These are phyloP conservation scores for Norana najaformis DNA, from an alignment of 2,888 invertebrate species.

Conservation along the genomic window DNA sequence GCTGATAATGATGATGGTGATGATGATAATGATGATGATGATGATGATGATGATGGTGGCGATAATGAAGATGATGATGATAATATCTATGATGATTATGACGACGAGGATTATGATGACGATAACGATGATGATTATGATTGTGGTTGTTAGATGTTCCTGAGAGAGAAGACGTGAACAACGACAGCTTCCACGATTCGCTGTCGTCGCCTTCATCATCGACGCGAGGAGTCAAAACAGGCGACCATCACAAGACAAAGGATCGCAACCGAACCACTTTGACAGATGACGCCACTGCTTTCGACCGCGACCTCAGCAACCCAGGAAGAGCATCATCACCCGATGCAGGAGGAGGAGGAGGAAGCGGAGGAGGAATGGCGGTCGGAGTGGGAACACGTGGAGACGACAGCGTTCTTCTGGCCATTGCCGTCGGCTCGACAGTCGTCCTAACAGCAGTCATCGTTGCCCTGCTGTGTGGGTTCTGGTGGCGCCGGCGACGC, in stretches of 20 bases:
- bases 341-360: background rate
- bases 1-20: background rate
- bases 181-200: background rate
- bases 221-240: background rate
- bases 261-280: background rate
- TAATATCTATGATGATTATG: background rate
- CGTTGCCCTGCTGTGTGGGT: background rate
- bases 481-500: constrained; percentile 16
- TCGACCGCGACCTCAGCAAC: constrained; percentile 3
- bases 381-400: background rate
- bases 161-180: background rate
- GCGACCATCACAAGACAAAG: background rate
- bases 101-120: background rate
- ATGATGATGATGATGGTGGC: background rate
- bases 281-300: background rate
- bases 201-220: background rate
- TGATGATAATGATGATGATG: background rate
- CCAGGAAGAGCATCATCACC: background rate
- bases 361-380: background rate
- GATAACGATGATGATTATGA: background rate
- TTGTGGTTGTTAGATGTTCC: constrained; percentile 9
- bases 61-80: background rate
- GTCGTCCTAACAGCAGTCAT: constrained; percentile 18
- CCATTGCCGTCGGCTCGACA: background rate
- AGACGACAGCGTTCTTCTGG: constrained; percentile 20